These are phyloP conservation scores for Temnothorax rugatulus DNA, from an alignment of 2,888 invertebrate species.

Conservation along the genomic window DNA sequence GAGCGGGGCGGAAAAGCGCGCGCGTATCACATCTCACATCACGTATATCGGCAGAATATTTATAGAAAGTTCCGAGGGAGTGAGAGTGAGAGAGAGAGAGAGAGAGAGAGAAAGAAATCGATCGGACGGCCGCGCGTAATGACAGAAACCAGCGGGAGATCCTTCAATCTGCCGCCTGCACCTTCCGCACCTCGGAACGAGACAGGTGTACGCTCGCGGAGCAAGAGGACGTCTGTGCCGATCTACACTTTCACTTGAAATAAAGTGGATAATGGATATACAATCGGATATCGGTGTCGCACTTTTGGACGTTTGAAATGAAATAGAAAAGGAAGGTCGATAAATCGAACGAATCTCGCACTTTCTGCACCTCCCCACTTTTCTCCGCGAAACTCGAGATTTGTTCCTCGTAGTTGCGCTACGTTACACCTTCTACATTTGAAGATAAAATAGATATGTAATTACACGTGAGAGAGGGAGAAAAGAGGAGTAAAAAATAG, in stretches of 20 bases:
- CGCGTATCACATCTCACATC: background rate
- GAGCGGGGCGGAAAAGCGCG: conserved; percentile 5
- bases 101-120: conserved; percentile 21
- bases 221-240: background rate
- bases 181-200: background rate
- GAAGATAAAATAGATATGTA: background rate
- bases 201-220: background rate
- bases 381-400: background rate
- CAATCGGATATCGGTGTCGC: background rate
- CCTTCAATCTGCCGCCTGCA: conserved; percentile 14
- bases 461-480: background rate
- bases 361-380: background rate
- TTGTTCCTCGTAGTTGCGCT: background rate
- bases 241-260: background rate
- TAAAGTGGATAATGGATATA: background rate
- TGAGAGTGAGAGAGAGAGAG: background rate
- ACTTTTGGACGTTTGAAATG: too few relatives aligned
- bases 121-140: conserved; percentile 33
- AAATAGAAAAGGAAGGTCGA: too few relatives aligned
- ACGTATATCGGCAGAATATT: conserved; percentile 44
- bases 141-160: conserved; percentile 44
- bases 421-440: background rate
- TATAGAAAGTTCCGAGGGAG: conserved; percentile 28
- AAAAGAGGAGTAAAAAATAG: background rate
- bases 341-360: too few relatives aligned